These are phyloP conservation scores for Meles meles DNA, from an alignment of 2,113 vertebrate species.

Conservation along the genomic window DNA sequence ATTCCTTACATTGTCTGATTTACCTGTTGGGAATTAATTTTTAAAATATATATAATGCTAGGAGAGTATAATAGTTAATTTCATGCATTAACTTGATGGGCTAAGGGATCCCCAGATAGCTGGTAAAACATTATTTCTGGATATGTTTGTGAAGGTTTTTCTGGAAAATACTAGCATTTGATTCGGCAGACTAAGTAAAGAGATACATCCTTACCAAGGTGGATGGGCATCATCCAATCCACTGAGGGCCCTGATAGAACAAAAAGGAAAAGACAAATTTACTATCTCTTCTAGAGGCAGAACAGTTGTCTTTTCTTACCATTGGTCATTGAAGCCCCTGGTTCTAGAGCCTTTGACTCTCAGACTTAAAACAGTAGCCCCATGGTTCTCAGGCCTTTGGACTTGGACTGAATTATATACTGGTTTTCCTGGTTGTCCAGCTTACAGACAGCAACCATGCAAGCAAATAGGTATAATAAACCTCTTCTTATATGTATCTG, in stretches of 20 bases:
- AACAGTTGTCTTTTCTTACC: neutral
- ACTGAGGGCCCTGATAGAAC: neutral
- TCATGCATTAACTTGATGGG: neutral
- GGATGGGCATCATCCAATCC: neutral
- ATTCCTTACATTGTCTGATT: neutral
- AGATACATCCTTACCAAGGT: neutral
- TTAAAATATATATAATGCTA: neutral
- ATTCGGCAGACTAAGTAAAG: neutral
- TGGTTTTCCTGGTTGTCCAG: neutral
- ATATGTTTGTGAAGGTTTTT: neutral
- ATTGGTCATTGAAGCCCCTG: neutral
- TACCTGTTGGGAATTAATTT: neutral
- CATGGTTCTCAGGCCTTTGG: neutral
- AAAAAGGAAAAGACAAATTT: neutral
- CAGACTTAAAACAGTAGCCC: neutral
- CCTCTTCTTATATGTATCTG: neutral
- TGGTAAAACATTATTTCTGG: neutral
- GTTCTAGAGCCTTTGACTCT: neutral
- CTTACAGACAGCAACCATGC: neutral
- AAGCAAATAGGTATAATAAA: neutral
- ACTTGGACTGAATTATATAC: neutral
- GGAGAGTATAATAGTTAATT: neutral
- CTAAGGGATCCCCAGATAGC: neutral
- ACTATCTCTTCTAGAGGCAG: neutral
- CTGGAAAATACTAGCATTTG: neutral